These are phyloP conservation scores for Nothobranchius kuhntae DNA, from an alignment of 2,113 vertebrate species.

Conservation along the genomic window DNA sequence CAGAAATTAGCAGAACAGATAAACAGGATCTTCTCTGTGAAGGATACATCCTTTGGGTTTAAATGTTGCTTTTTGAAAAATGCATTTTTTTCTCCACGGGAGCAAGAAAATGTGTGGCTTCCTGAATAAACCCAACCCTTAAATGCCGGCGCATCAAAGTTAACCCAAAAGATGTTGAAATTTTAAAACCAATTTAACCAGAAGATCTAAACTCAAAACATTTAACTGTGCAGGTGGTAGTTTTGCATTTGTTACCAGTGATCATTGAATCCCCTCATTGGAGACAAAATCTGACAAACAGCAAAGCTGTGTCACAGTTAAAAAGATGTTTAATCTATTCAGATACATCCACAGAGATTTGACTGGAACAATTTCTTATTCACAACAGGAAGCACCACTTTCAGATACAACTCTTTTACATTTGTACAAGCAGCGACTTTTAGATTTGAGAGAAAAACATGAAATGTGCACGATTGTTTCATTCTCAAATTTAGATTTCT, in stretches of 20 bases:
- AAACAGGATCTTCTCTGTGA: not conserved
- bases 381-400: constrained; percentile 13
- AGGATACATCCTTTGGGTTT: not conserved
- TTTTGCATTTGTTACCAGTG: not conserved
- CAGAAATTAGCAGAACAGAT: not conserved
- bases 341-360: constrained; percentile 19
- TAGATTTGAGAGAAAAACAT: not conserved
- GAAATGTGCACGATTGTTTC: not conserved
- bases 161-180: not conserved
- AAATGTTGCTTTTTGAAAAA: not conserved
- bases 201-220: not conserved
- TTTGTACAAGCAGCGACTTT: not conserved
- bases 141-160: not conserved
- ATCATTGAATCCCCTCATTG: constrained; percentile 13
- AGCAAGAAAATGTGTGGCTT: not conserved
- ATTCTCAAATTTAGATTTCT: not conserved
- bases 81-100: not conserved
- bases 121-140: too few relatives aligned
- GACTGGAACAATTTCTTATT: constrained; percentile 20
- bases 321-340: constrained; percentile 20
- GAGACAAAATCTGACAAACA: constrained; percentile 15
- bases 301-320: constrained; percentile 2
- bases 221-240: not conserved
- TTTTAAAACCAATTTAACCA: not conserved
- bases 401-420: constrained; percentile 1